Evolutionary conservation across 2,113 vertebrate genomes (phyloP).

Genomic region (Trogon melanurus): DNA sequence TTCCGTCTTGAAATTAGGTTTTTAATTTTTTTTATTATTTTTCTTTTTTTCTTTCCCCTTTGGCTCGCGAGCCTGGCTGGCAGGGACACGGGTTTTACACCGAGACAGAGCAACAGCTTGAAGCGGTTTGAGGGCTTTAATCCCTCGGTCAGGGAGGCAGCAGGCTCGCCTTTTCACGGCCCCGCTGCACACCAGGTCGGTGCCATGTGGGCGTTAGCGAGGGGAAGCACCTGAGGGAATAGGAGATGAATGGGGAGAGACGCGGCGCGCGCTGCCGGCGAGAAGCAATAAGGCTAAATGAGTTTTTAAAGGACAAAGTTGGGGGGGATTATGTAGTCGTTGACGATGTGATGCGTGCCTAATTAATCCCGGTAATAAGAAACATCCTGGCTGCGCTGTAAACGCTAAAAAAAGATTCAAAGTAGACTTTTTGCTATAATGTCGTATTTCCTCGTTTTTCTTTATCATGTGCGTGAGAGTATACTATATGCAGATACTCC

Average conservation of each 20-base stretch:
- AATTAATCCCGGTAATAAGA: background rate
- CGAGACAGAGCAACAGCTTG: slow-evolving; percentile 83
- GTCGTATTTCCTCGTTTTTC: background rate
- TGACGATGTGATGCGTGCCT: background rate
- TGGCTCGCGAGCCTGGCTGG: slow-evolving; percentile 50
- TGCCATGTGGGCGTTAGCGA: slow-evolving; percentile 79
- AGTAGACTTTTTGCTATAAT: background rate
- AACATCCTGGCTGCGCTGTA: background rate
- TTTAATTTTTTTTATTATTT: background rate
- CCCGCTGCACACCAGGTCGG: slow-evolving; percentile 75
- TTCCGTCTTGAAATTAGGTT: slow-evolving; percentile 74
- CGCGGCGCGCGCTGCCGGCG: background rate
- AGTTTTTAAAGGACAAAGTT: slow-evolving; percentile 22
- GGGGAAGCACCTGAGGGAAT: slow-evolving; percentile 78
- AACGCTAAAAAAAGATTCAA: background rate
- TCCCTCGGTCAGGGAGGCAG: slow-evolving; percentile 88
- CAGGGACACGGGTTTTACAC: slow-evolving; percentile 69
- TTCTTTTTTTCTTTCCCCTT: background rate
- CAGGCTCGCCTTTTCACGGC: slow-evolving; percentile 83
- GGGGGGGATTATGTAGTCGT: background rate
- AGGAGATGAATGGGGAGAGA: slow-evolving; percentile 61
- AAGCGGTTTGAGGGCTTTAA: slow-evolving; percentile 85
- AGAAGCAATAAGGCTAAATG: slow-evolving; percentile 4
- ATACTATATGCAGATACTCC: background rate
- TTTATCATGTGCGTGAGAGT: fast-evolving